Conservation (phyloP, 2,888 invertebrate species). For the Oxystoma pomonae region DNA sequence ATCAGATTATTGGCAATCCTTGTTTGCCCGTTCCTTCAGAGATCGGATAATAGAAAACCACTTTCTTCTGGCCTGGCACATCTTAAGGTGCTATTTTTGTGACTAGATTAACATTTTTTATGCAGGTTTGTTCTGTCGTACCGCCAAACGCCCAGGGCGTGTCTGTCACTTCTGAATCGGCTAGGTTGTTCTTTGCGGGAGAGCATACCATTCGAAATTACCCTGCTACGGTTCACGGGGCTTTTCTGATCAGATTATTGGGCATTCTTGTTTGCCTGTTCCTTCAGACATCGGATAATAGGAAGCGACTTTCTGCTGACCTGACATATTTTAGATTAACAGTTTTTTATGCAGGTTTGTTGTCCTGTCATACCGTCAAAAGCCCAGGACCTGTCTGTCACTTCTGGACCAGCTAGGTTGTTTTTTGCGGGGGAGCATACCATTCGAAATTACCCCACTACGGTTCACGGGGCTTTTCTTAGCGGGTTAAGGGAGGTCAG, state of each 20-base stretch:
- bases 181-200: constrained; percentile 72
- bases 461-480: constrained; percentile 96
- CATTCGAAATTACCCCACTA: constrained; percentile 96
- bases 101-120: no score
- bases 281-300: no score
- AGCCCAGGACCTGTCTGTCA: constrained; percentile 45
- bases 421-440: constrained; percentile 93
- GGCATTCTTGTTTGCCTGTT: constrained; percentile 63
- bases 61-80: no score
- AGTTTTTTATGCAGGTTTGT: no score
- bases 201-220: constrained; percentile 98
- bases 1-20: constrained; percentile 77
- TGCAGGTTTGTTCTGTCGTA: constrained; percentile 91
- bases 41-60: constrained; percentile 72
- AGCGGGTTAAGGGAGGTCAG: constrained; percentile 96
- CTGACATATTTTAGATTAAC: no score
- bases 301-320: no score
- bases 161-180: constrained; percentile 42
- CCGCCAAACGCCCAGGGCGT: constrained; percentile 55
- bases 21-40: constrained; percentile 53
- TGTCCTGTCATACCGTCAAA: constrained; percentile 77
- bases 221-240: constrained; percentile 98
- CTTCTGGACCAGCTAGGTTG: constrained; percentile 52
- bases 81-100: no score
- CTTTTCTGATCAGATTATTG: constrained; percentile 89